These are phyloP conservation scores for Caenorhabditis sinica DNA, from an alignment of 2,888 invertebrate species.

Conservation along the genomic window DNA sequence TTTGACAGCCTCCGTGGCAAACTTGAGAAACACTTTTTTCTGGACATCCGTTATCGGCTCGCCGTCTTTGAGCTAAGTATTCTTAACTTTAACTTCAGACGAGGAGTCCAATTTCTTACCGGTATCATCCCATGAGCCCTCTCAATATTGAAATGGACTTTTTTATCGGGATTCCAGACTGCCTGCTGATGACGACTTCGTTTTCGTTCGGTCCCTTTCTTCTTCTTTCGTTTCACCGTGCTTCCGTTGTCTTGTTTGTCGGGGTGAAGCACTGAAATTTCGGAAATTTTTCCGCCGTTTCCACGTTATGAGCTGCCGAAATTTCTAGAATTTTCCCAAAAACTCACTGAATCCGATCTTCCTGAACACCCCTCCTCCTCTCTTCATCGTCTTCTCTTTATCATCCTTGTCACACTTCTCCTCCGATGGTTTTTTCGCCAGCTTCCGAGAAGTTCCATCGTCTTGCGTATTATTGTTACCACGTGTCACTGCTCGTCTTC, in stretches of 20 bases:
- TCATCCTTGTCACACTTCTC: slow-evolving; percentile 19
- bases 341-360: slow-evolving; percentile 57
- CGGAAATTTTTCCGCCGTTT: slow-evolving; percentile 11
- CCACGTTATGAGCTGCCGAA: background rate
- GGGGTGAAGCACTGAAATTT: slow-evolving; percentile 47
- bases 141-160: slow-evolving; percentile 50
- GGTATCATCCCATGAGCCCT: slow-evolving; percentile 21
- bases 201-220: slow-evolving; percentile 33
- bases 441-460: slow-evolving; percentile 49
- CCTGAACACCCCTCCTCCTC: slow-evolving; percentile 15
- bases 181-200: background rate
- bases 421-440: slow-evolving; percentile 44
- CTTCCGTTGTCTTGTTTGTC: slow-evolving; percentile 58
- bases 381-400: slow-evolving; percentile 45
- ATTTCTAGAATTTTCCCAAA: background rate
- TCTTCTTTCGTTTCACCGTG: slow-evolving; percentile 36
- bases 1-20: slow-evolving; percentile 56
- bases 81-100: background rate
- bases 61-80: slow-evolving; percentile 54
- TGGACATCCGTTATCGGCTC: slow-evolving; percentile 56
- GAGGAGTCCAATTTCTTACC: background rate
- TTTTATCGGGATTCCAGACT: slow-evolving; percentile 54
- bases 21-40: slow-evolving; percentile 56
- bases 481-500: slow-evolving; percentile 33
- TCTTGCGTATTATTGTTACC: slow-evolving; percentile 34